Evolutionary conservation across 92 coral and sea anemone genomes (phyloP).

Genomic region (Palythoa grandis): DNA sequence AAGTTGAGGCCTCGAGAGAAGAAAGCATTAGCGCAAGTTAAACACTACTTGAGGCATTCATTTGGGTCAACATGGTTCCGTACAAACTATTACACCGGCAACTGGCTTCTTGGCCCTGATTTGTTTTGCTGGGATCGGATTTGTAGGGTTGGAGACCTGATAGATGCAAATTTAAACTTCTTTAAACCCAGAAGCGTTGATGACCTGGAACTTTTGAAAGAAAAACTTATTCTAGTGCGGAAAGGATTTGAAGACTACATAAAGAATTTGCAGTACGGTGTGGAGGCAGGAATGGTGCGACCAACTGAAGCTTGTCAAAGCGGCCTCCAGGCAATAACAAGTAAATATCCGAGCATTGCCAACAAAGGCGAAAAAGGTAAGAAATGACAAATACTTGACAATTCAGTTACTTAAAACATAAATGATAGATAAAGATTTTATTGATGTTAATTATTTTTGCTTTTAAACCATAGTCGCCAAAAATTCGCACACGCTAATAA

Average conservation of each 20-base stretch:
- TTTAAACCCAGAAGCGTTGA: slow-evolving; percentile 61
- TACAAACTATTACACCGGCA: slow-evolving; percentile 33
- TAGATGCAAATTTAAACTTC: neutral
- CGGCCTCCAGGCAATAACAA: slow-evolving; percentile 58
- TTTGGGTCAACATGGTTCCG: slow-evolving; percentile 44
- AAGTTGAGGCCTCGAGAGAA: slow-evolving; percentile 15
- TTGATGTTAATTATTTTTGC: too few species aligned
- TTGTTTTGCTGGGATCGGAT: slow-evolving; percentile 46
- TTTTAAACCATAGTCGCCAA: neutral
- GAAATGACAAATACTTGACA: neutral
- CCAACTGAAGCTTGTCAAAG: slow-evolving; percentile 62
- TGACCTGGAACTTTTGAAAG: slow-evolving; percentile 62
- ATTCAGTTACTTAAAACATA: neutral
- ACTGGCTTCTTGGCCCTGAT: slow-evolving; percentile 41
- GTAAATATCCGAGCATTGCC: slow-evolving; percentile 48
- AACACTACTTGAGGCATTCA: slow-evolving; percentile 29
- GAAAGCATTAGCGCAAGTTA: slow-evolving; percentile 37
- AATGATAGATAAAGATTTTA: neutral
- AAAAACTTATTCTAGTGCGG: slow-evolving; percentile 53
- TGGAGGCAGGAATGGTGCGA: slow-evolving; percentile 82
- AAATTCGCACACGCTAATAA: neutral
- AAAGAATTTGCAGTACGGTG: slow-evolving; percentile 62
- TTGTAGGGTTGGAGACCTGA: slow-evolving; percentile 40
- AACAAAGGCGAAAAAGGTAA: slow-evolving; percentile 30
- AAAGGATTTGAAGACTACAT: slow-evolving; percentile 55